These are phyloP conservation scores for Phortica okadai DNA, from an alignment of 2,888 invertebrate genomes.

Conservation along the genomic window DNA sequence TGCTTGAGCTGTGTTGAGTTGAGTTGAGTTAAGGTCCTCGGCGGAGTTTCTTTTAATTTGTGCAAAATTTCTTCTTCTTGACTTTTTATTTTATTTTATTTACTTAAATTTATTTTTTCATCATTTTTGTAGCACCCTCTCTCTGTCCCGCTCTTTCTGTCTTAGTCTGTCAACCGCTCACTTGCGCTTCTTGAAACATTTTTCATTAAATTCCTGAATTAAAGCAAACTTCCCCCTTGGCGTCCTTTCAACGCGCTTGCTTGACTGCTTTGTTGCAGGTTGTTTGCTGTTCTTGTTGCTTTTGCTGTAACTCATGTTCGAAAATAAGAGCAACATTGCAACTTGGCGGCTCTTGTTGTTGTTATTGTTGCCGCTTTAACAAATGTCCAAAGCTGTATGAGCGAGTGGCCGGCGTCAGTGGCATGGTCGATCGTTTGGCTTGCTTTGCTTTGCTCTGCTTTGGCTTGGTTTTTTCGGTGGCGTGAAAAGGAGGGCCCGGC, in stretches of 20 bases:
- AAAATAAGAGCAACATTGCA: conserved; percentile 66
- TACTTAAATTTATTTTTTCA: conserved; percentile 66
- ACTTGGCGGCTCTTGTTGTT: conserved; percentile 39
- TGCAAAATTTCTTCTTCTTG: conserved; percentile 11
- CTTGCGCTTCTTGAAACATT: conserved; percentile 64
- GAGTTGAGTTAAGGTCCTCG: conserved; percentile 4
- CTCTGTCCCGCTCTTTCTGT: neutral
- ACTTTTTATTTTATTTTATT: conserved; percentile 44
- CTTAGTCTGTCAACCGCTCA: conserved; percentile 35
- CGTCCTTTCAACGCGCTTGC: conserved; percentile 7
- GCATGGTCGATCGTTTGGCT: neutral
- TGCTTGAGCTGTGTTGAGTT: neutral
- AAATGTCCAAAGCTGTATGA: conserved; percentile 52
- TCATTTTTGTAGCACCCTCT: conserved; percentile 41
- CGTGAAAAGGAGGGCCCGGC: conserved; percentile 11
- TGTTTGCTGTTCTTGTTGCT: conserved; percentile 43
- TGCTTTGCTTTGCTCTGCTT: too few species aligned
- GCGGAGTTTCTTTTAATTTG: conserved; percentile 21
- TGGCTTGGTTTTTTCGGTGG: neutral
- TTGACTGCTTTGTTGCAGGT: conserved; percentile 37
- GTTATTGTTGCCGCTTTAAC: conserved; percentile 30
- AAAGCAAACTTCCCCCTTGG: conserved; percentile 39
- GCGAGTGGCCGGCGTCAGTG: conserved; percentile 49
- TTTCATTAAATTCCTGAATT: conserved; percentile 71
- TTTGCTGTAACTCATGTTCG: conserved; percentile 58